Conservation (phyloP, 2,113 vertebrate genomes). For the Oreochromis spilurus region DNA sequence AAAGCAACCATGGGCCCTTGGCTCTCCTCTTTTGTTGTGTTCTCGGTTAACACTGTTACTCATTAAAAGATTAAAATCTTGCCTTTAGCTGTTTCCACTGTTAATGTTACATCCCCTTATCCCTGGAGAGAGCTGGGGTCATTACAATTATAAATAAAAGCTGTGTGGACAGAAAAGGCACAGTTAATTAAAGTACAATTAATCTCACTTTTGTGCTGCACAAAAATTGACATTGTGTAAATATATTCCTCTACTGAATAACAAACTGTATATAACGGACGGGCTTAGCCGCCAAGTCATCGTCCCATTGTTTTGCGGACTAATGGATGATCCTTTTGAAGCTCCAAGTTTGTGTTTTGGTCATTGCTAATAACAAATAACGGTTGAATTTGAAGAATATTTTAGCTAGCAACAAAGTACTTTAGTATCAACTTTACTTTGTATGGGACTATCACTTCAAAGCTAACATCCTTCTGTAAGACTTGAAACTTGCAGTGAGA, state of each 20-base stretch:
- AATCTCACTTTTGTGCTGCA: not conserved
- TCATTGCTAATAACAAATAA: not conserved
- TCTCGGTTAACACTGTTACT: not conserved
- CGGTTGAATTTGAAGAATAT: not conserved
- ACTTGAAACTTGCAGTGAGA: not conserved
- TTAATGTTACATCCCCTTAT: not conserved
- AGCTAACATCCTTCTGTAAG: not conserved
- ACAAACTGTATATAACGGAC: not conserved
- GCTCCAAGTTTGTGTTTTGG: not conserved
- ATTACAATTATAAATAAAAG: not conserved
- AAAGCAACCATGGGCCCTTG: not conserved
- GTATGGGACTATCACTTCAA: not conserved
- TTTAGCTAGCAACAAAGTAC: not conserved
- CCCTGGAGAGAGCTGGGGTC: not conserved
- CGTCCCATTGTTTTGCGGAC: not conserved
- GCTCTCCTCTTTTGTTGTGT: not conserved
- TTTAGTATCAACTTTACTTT: accelerated
- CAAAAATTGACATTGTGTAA: no score
- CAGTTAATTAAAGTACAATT: not conserved
- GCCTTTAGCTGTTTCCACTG: not conserved
- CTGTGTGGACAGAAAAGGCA: not conserved
- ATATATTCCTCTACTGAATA: not conserved
- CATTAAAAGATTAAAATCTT: not conserved
- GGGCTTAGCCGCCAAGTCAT: not conserved
- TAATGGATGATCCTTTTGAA: accelerated